phyloP scores from a whole-genome alignment of 2,113 vertebrate genomes.

The Neomonachus schauinslandi region DNA sequence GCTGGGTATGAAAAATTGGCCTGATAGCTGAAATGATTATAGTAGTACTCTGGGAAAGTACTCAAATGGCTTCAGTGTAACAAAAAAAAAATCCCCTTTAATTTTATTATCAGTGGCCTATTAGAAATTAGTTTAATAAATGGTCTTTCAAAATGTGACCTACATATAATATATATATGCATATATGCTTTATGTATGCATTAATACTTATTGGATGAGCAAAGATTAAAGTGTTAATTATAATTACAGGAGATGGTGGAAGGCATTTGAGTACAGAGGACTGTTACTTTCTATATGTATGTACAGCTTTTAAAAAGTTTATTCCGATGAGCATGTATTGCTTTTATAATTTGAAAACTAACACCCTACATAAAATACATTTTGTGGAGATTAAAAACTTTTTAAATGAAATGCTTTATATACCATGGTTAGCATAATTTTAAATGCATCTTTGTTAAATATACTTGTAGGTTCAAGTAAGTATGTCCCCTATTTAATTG shows the following conservation, averaged over 20 bases:
- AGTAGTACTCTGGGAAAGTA: background rate
- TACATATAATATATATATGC: background rate
- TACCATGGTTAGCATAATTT: background rate
- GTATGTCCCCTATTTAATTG: background rate
- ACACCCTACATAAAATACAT: slow-evolving; percentile 16
- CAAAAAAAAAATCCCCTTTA: slow-evolving; percentile 20
- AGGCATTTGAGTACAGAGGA: background rate
- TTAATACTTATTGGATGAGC: background rate
- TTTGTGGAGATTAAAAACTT: slow-evolving; percentile 9
- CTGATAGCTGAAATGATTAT: slow-evolving; percentile 2
- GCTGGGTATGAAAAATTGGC: background rate
- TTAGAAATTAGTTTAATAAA: slow-evolving; percentile 10
- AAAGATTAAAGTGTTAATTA: slow-evolving; percentile 10
- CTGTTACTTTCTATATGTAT: slow-evolving; percentile 20
- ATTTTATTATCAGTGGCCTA: background rate
- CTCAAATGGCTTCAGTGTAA: background rate
- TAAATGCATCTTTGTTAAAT: slow-evolving; percentile 1
- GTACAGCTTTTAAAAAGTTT: slow-evolving; percentile 59
- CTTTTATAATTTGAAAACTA: slow-evolving; percentile 48
- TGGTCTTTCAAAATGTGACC: background rate
- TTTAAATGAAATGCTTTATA: slow-evolving; percentile 40
- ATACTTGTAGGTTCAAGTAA: slow-evolving; percentile 30
- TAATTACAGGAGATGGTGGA: background rate
- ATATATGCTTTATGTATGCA: background rate
- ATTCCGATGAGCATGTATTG: background rate